Evolutionary conservation across 2,797 vertebrate species (phyloP).

Genomic region (Sebastolobus altivelis): DNA sequence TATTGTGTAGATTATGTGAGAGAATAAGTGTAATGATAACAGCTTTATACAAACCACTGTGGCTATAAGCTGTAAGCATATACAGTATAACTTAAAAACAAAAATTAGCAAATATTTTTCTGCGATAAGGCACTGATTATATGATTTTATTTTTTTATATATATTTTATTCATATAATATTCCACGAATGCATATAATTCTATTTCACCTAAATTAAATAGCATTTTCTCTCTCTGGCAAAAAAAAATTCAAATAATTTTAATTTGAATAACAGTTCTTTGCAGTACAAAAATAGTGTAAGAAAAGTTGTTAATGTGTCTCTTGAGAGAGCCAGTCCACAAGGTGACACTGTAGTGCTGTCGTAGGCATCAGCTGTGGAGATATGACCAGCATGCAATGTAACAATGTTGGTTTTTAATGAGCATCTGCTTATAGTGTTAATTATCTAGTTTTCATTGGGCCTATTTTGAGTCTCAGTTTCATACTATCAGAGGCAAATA

Average conservation of each 20-base stretch:
- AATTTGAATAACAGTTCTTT: background rate
- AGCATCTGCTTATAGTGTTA: background rate
- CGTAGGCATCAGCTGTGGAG: background rate
- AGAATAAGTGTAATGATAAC: background rate
- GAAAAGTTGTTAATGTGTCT: background rate
- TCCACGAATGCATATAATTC: background rate
- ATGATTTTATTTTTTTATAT: background rate
- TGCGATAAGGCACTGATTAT: background rate
- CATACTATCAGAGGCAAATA: background rate
- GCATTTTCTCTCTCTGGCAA: background rate
- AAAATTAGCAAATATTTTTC: background rate
- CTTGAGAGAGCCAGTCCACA: constrained; percentile 31
- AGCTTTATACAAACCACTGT: background rate
- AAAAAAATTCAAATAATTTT: background rate
- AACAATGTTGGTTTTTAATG: background rate
- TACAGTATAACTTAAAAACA: background rate
- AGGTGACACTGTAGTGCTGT: constrained; percentile 40
- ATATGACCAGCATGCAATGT: background rate
- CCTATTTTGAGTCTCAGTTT: background rate
- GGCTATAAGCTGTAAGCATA: background rate
- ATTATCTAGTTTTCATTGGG: background rate
- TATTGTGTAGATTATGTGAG: background rate
- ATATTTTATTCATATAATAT: background rate
- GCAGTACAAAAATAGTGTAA: background rate
- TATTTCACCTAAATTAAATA: background rate